These are phyloP conservation scores for Corythoichthys intestinalis DNA, from an alignment of 2,113 vertebrate species.

Conservation along the genomic window DNA sequence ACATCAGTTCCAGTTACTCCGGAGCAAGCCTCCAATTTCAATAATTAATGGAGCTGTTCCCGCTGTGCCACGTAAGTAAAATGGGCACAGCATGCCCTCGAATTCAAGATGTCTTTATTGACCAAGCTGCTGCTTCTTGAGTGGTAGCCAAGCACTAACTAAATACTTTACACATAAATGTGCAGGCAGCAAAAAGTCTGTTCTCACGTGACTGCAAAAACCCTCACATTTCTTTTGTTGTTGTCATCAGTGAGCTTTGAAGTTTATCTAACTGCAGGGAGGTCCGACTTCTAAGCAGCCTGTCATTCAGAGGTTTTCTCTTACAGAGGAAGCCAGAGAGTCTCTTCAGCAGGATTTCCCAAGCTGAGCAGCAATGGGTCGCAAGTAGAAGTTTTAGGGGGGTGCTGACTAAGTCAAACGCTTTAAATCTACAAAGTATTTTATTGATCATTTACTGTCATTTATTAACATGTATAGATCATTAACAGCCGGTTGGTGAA, in stretches of 20 bases:
- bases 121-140: slow-evolving; percentile 9
- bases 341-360: slow-evolving; percentile 25
- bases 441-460: background rate
- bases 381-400: no score
- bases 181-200: background rate
- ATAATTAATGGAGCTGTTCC: slow-evolving; percentile 10
- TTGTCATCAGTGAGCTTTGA: background rate
- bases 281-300: background rate
- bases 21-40: slow-evolving; percentile 4
- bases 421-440: background rate
- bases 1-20: slow-evolving; percentile 10
- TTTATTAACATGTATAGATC: background rate
- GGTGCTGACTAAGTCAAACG: no score
- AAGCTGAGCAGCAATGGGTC: no score
- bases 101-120: slow-evolving; percentile 12
- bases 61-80: slow-evolving; percentile 5
- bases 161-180: background rate
- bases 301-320: no score
- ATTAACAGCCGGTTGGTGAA: no score
- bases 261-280: background rate
- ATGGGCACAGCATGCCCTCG: slow-evolving; percentile 5
- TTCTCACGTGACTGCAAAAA: background rate
- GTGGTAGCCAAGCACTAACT: background rate
- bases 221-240: background rate
- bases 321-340: slow-evolving; percentile 24